These are phyloP conservation scores for Zaprionus tsacasi DNA, from an alignment of 1,140 invertebrate species.

Conservation along the genomic window DNA sequence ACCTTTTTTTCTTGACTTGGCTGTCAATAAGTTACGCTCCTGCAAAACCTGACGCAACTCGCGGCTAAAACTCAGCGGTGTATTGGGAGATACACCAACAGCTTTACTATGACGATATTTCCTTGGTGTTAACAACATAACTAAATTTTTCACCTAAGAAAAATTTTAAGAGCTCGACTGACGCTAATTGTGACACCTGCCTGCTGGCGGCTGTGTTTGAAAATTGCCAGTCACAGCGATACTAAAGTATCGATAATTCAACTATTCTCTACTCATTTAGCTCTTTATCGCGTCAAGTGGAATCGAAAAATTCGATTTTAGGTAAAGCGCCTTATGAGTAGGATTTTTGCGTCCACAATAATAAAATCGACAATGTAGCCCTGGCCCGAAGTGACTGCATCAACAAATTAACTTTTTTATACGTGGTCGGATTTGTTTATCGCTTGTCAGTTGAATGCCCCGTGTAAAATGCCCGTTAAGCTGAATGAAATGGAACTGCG, in stretches of 20 bases:
- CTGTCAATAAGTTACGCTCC: slow-evolving; percentile 87
- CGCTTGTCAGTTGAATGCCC: slow-evolving; percentile 49
- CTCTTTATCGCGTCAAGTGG: slow-evolving; percentile 3
- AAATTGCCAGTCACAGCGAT: slow-evolving; percentile 30
- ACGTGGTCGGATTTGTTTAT: slow-evolving; percentile 61
- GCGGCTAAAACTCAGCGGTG: slow-evolving; percentile 86
- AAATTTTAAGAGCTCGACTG: slow-evolving; percentile 52
- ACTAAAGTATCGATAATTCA: background rate
- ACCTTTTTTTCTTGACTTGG: slow-evolving; percentile 87
- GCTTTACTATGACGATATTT: slow-evolving; percentile 44
- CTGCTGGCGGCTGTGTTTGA: slow-evolving; percentile 59
- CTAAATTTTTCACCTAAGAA: slow-evolving; percentile 23
- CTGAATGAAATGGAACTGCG: slow-evolving; percentile 72
- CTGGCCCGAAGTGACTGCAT: slow-evolving; percentile 41
- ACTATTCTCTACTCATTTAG: background rate
- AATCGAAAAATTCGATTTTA: background rate
- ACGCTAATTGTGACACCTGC: slow-evolving; percentile 68
- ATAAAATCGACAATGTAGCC: slow-evolving; percentile 24
- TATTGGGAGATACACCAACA: slow-evolving; percentile 58
- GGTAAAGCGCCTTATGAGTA: background rate
- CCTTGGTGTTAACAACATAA: slow-evolving; percentile 64
- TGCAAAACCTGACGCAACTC: slow-evolving; percentile 87
- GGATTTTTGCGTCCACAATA: background rate
- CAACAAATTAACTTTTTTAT: slow-evolving; percentile 63
- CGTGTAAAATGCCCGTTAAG: slow-evolving; percentile 56